Evolutionary conservation across 2,888 invertebrate species (phyloP).

Genomic region (Erebia palarica): DNA sequence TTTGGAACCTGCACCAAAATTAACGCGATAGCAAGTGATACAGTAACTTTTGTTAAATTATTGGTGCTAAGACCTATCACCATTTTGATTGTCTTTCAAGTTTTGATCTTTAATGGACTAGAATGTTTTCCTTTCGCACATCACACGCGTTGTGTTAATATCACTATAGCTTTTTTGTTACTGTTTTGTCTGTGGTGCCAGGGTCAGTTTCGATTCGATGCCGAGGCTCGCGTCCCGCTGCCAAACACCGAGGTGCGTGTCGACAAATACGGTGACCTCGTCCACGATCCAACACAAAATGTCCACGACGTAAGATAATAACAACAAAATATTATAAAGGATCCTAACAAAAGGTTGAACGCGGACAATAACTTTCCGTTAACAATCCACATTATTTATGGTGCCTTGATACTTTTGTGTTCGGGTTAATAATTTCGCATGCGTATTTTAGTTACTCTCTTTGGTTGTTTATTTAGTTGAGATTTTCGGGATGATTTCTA

Average conservation of each 20-base stretch:
- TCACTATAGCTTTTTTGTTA: constrained; percentile 46
- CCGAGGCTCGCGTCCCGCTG: constrained; percentile 89
- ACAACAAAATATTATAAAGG: constrained; percentile 25
- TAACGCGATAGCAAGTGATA: not conserved
- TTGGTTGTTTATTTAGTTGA: not conserved
- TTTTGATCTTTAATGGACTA: constrained; percentile 22
- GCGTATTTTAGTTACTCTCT: constrained; percentile 21
- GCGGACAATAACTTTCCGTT: constrained; percentile 29
- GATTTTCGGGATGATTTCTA: constrained; percentile 25
- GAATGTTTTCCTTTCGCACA: constrained; percentile 21
- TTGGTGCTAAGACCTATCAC: too few species aligned
- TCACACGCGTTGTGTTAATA: constrained; percentile 35
- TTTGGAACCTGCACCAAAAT: not conserved
- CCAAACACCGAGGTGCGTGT: constrained; percentile 89
- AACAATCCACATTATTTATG: constrained; percentile 47
- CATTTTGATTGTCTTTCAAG: not conserved
- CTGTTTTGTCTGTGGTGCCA: constrained; percentile 70
- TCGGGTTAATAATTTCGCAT: constrained; percentile 30
- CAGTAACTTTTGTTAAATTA: too few species aligned
- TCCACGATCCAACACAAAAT: constrained; percentile 77
- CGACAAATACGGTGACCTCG: constrained; percentile 76
- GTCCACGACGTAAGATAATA: constrained; percentile 82
- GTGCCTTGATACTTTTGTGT: constrained; percentile 46
- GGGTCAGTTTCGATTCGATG: constrained; percentile 95
- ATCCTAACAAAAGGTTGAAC: constrained; percentile 33